Conservation (phyloP, 2,797 vertebrate species). For the Momotus momota region DNA sequence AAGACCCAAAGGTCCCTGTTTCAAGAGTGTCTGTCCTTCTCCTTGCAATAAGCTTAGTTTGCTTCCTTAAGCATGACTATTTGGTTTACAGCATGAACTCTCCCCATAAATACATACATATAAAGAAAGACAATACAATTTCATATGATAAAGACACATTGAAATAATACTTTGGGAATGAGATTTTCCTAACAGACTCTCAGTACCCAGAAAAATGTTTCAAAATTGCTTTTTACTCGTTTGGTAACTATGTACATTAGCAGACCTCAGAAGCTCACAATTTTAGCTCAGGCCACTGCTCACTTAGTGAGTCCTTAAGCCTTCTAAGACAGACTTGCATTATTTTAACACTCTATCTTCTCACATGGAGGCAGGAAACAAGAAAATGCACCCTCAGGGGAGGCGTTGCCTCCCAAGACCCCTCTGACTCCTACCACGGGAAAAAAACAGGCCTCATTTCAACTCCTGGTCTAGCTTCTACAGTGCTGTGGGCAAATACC, state of each 20-base stretch:
- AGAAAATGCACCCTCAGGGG: background rate
- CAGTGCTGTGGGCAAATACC: too few relatives aligned
- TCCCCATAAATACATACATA: rapidly evolving
- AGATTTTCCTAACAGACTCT: background rate
- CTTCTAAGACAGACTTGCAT: background rate
- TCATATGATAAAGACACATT: background rate
- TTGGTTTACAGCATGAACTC: background rate
- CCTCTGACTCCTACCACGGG: rapidly evolving
- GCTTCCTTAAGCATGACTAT: background rate
- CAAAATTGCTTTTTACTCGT: background rate
- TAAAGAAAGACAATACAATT: background rate
- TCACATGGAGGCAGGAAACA: background rate
- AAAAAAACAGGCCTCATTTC: background rate
- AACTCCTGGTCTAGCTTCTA: background rate
- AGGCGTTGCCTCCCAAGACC: rapidly evolving
- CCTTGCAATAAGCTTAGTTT: background rate
- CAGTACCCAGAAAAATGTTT: background rate
- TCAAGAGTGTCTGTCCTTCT: background rate
- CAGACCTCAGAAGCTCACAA: background rate
- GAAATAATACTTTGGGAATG: rapidly evolving
- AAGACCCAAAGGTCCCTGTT: background rate
- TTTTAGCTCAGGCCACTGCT: background rate
- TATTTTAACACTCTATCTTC: rapidly evolving
- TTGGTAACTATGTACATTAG: background rate
- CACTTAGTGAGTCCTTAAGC: background rate